phyloP scores from a whole-genome alignment of 2,888 invertebrate species.

The Tricholauxania praeusta region DNA sequence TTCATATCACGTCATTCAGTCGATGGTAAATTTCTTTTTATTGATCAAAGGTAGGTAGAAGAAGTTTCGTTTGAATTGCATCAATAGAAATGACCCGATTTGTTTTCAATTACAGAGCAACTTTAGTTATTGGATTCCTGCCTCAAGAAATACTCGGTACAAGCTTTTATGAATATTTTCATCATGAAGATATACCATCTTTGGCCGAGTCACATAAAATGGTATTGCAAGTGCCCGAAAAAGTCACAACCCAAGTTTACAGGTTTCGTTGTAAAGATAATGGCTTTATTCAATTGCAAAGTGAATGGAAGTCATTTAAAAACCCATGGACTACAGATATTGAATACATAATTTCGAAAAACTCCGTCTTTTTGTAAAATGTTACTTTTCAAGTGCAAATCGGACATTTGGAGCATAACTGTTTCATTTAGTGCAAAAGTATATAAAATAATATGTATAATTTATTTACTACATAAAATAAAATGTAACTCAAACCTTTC shows the following conservation, averaged over 20 bases:
- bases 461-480: too few species aligned
- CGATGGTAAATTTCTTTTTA: conserved; percentile 92
- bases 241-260: conserved; percentile 79
- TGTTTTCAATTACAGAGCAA: conserved; percentile 75
- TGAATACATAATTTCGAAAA: conserved; percentile 90
- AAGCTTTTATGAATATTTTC: conserved; percentile 93
- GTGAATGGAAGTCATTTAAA: conserved; percentile 88
- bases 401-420: too few species aligned
- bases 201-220: conserved; percentile 88
- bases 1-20: conserved; percentile 88
- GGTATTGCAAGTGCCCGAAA: conserved; percentile 76
- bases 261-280: conserved; percentile 85
- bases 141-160: conserved; percentile 94
- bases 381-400: neutral
- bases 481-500: too few species aligned
- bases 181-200: conserved; percentile 82
- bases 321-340: conserved; percentile 98
- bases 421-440: too few species aligned
- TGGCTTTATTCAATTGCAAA: conserved; percentile 77
- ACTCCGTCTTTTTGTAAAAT: conserved; percentile 77
- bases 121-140: conserved; percentile 87
- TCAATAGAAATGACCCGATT: neutral
- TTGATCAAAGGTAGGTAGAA: conserved; percentile 83
- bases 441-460: too few species aligned
- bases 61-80: neutral